Conservation (phyloP, 2,113 vertebrate species). For the Mungos mungo region DNA sequence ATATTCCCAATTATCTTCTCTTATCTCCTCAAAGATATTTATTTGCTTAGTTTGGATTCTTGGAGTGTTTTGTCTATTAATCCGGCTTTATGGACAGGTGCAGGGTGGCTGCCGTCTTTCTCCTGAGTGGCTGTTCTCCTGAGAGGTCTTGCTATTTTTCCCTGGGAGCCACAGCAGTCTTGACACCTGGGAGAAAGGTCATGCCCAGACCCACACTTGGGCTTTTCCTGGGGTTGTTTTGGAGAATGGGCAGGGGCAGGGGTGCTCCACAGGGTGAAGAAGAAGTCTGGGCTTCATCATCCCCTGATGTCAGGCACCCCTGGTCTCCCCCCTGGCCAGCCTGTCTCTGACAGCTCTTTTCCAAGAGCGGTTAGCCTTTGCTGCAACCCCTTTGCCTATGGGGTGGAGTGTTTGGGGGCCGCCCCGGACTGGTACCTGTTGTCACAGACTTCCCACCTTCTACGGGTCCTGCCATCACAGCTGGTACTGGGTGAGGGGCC, state of each 20-base stretch:
- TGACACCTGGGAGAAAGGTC: background rate
- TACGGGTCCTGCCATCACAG: no score
- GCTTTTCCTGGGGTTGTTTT: background rate
- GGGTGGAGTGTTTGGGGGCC: background rate
- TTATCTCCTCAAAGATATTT: background rate
- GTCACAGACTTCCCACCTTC: no score
- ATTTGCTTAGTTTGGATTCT: background rate
- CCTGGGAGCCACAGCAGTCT: background rate
- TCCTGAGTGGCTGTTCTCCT: background rate
- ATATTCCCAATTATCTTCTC: background rate
- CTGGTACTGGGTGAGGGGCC: background rate
- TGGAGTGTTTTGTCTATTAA: background rate
- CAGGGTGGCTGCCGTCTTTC: background rate
- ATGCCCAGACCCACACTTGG: background rate
- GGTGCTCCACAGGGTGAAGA: background rate
- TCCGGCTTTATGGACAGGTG: background rate
- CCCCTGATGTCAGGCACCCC: background rate
- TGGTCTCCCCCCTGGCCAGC: accelerated
- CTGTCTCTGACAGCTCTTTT: background rate
- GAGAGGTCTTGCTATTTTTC: background rate
- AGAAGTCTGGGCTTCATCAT: background rate
- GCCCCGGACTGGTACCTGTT: accelerated
- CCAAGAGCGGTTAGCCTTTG: background rate
- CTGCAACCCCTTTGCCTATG: background rate
- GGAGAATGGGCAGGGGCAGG: background rate